Evolutionary conservation across 2,797 vertebrate species (phyloP), one percentile per base, ranked within the genome.

Genomic region (Octomys mimax): DNA sequence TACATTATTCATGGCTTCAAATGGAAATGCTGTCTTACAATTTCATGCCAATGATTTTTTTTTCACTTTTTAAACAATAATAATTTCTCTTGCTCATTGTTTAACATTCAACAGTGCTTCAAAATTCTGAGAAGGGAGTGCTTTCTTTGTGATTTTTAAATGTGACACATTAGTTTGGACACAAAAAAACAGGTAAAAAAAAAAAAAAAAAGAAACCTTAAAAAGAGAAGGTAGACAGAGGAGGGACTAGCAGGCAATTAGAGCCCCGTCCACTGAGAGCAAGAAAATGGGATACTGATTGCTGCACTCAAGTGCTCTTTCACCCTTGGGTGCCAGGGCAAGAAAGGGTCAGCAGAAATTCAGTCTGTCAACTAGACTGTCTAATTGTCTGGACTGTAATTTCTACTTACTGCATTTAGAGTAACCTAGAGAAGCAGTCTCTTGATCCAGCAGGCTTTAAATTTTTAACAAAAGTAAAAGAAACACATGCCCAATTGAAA

Each of bases 1-100:
- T 98, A 95, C 97, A 98, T 98, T 98, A 98, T 98, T 98, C 97
- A 98, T 98, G 93, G 93, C 83, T 98, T 98, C 95, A 92, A 89
- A 97, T 96, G 95, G 84, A 98, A 98, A 95, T 78, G 89, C 93
- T 94, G 85, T 94, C 93, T 97, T 95, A 91, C 95, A 97, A 97
- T 97, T 95, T 85, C 52, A 81, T 84, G 96, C 87, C 87, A 93
- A 82, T 97, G 92, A 71, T 24, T 87, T 93, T 90, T 90, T 79
- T 79, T 88, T 57, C 66, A 95, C 91, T 97, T 83, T 96, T 95
- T 97, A 97, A 97, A 97, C 95, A 93, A 92, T 79, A 95, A 93
- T 95, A 96, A 97, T 97, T 97, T 97, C 46, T 97, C 71, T 92
- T 93, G 86, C 81, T 96, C 80, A 96, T 98, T 95, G 95, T 95